A percentile compares a stretch with the other conserved stretches of the same genome.
These are phyloP conservation scores for Aphelinus certus DNA, from an alignment of 1,140 invertebrate genomes.

Conservation along the genomic window DNA sequence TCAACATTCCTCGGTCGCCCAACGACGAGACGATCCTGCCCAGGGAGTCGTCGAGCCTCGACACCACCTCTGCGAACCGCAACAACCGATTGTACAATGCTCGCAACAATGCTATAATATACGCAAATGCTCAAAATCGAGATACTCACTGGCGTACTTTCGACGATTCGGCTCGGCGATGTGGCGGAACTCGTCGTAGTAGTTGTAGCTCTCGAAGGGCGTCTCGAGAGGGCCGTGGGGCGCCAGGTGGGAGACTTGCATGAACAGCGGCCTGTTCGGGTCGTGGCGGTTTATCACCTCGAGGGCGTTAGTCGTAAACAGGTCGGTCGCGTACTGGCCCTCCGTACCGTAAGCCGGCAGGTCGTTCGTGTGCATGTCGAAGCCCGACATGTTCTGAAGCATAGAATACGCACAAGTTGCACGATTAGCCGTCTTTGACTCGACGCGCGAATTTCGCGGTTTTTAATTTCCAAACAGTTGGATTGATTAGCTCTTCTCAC, in stretches of 20 bases:
- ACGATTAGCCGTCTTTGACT: too few relatives aligned
- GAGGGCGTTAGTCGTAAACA: slow-evolving; percentile 74
- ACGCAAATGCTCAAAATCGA: too few relatives aligned
- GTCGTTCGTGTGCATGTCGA: slow-evolving; percentile 68
- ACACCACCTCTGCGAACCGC: slow-evolving; percentile 71
- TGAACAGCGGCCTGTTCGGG: slow-evolving; percentile 70
- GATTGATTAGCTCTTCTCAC: too few relatives aligned
- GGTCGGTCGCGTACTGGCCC: slow-evolving; percentile 76
- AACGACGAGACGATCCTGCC: slow-evolving; percentile 72
- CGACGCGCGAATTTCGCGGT: too few relatives aligned
- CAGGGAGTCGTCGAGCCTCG: slow-evolving; percentile 77
- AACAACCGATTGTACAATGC: too few relatives aligned
- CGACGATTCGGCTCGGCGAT: slow-evolving; percentile 73
- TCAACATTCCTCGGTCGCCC: slow-evolving; percentile 68
- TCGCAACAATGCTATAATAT: too few relatives aligned
- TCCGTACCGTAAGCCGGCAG: slow-evolving; percentile 69
- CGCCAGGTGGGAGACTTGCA: slow-evolving; percentile 75
- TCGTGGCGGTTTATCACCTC: slow-evolving; percentile 71
- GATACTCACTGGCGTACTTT: slow-evolving; percentile 72
- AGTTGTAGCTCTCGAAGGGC: slow-evolving; percentile 71
- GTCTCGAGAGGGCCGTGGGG: slow-evolving; percentile 72
- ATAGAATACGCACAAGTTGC: too few relatives aligned
- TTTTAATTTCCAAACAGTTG: too few relatives aligned
- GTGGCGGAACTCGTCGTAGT: slow-evolving; percentile 71
- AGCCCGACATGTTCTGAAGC: slow-evolving; percentile 63